These are phyloP conservation scores for Halictus ligatus DNA, from an alignment of 2,888 invertebrate genomes.

Conservation along the genomic window DNA sequence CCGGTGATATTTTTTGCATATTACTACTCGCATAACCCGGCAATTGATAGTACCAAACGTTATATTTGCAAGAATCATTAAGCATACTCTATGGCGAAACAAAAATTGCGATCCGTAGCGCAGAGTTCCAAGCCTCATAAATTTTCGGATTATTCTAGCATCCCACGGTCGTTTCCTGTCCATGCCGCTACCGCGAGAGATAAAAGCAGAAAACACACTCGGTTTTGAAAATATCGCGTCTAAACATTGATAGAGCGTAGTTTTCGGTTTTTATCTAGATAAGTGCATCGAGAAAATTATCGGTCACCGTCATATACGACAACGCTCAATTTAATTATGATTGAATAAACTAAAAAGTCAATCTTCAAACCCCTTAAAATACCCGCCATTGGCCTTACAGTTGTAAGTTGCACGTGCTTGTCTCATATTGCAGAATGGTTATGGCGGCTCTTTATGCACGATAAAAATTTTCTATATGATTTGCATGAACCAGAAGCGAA, in stretches of 20 bases:
- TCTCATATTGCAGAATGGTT: neutral
- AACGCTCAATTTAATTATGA: neutral
- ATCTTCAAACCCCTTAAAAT: neutral
- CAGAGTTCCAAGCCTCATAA: constrained; percentile 53
- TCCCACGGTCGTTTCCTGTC: constrained; percentile 55
- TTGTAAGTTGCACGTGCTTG: neutral
- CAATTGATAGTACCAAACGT: constrained; percentile 10
- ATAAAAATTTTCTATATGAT: neutral
- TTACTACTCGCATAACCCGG: neutral
- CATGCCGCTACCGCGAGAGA: constrained; percentile 54
- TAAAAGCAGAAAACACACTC: constrained; percentile 64
- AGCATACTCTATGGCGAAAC: constrained; percentile 12
- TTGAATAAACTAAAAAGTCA: neutral
- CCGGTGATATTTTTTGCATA: neutral
- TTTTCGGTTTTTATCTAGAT: constrained; percentile 25
- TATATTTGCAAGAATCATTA: constrained; percentile 29
- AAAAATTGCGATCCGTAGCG: constrained; percentile 57
- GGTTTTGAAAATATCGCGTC: constrained; percentile 48
- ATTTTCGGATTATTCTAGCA: constrained; percentile 60
- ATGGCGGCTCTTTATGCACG: neutral
- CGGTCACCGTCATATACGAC: neutral
- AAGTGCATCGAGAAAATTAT: constrained; percentile 8
- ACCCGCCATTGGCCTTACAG: neutral
- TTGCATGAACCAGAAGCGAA: neutral
- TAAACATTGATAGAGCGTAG: constrained; percentile 36